A percentile compares a stretch with the other conserved stretches of the same genome.
Conservation (phyloP, 2,113 vertebrate species). For the Stictonetta naevosa region DNA sequence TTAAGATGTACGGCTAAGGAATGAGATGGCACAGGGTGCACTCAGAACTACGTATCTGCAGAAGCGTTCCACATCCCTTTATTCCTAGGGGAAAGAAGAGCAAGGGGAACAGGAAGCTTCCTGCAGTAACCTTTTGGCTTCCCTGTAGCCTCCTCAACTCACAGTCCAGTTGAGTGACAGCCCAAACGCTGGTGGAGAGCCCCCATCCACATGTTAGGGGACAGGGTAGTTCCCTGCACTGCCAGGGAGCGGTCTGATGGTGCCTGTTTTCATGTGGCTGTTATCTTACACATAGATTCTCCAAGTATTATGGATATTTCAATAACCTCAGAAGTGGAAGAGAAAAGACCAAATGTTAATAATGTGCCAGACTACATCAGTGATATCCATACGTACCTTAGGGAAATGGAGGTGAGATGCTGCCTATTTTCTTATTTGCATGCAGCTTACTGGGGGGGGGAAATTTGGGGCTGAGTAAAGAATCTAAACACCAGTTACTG, state of each 20-base stretch:
- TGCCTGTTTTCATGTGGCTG: not conserved
- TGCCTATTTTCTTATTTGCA: not conserved
- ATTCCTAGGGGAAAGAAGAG: fast-evolving
- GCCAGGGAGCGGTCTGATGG: not conserved
- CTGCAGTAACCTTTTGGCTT: not conserved
- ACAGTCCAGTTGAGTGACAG: not conserved
- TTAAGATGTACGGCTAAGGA: fast-evolving
- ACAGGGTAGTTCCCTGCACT: not conserved
- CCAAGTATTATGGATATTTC: constrained; percentile 93
- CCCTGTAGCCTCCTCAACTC: fast-evolving
- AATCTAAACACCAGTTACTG: not conserved
- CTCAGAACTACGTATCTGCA: not conserved
- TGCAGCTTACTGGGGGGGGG: not conserved
- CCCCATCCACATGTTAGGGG: fast-evolving
- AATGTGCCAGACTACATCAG: constrained; percentile 87
- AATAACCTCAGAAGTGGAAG: constrained; percentile 82
- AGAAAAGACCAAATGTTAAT: constrained; percentile 81
- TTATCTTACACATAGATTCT: constrained; percentile 80
- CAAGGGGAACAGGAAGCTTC: not conserved
- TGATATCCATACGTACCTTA: constrained; percentile 90
- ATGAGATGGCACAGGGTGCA: not conserved
- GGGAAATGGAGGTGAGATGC: constrained; percentile 91
- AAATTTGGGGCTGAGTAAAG: not conserved
- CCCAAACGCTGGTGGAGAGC: not conserved
- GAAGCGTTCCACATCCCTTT: not conserved